A percentile compares a stretch with the other conserved stretches of the same genome.
phyloP scores from a whole-genome alignment of 2,113 vertebrate genomes.

The Tinamus guttatus region DNA sequence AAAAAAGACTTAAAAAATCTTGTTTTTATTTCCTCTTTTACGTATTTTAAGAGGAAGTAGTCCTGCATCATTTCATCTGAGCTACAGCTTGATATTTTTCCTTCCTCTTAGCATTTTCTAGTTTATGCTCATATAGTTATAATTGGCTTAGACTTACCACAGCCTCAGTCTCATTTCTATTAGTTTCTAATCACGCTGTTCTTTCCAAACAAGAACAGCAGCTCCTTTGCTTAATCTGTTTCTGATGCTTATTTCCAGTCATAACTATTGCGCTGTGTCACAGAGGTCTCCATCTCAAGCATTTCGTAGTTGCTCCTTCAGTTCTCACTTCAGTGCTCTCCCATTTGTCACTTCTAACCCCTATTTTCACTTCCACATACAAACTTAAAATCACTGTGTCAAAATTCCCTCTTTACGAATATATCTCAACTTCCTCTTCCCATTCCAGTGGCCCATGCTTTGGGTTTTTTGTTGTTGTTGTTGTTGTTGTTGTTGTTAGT shows the following conservation, averaged over 20 bases:
- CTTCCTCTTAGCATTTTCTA: constrained; percentile 45
- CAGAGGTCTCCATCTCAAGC: neutral
- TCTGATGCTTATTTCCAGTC: neutral
- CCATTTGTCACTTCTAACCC: neutral
- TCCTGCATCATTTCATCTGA: neutral
- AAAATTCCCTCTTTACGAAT: constrained; percentile 59
- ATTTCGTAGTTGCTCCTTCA: neutral
- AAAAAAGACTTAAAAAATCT: neutral
- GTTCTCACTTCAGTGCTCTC: neutral
- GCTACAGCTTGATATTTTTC: constrained; percentile 24
- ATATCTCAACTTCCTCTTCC: constrained; percentile 60
- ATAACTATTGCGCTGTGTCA: neutral
- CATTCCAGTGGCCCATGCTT: neutral
- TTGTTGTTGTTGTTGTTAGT: constrained; percentile 10
- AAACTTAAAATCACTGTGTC: constrained; percentile 45
- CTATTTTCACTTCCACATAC: constrained; percentile 75
- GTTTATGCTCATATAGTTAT: neutral
- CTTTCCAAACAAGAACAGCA: neutral
- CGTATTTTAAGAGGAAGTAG: constrained; percentile 53
- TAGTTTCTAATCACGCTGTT: neutral
- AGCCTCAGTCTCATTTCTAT: neutral
- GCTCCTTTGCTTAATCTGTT: neutral
- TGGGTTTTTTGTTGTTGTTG: neutral
- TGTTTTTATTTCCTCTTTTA: constrained; percentile 51
- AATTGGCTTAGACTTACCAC: neutral